These are phyloP conservation scores for Cephalopachus bancanus DNA, from an alignment of 2,797 vertebrate genomes.

Conservation along the genomic window DNA sequence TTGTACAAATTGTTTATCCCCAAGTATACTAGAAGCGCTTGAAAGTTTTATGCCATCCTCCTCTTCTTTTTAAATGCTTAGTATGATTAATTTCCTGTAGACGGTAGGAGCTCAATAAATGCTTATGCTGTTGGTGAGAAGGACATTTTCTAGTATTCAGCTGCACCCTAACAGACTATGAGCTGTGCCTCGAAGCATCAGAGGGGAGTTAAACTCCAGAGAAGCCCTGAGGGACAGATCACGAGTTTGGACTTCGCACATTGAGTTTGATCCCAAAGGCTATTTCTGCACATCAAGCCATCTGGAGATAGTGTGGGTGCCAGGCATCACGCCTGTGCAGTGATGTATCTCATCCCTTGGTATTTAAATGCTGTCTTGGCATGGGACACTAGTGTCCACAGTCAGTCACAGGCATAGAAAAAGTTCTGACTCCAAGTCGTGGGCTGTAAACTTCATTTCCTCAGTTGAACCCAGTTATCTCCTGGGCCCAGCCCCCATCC, in stretches of 20 bases:
- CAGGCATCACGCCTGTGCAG: constrained; percentile 81
- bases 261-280: constrained; percentile 85
- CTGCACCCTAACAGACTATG: constrained; percentile 43
- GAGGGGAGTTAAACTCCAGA: constrained; percentile 61
- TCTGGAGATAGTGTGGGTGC: constrained; percentile 83
- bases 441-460: constrained; percentile 79
- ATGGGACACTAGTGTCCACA: constrained; percentile 80
- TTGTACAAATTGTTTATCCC: not conserved
- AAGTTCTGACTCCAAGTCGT: constrained; percentile 73
- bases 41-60: not conserved
- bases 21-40: constrained; percentile 34
- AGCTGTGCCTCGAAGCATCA: constrained; percentile 54
- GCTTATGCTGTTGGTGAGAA: constrained; percentile 47
- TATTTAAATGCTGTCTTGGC: constrained; percentile 85
- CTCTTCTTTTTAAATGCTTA: constrained; percentile 13
- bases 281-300: constrained; percentile 85
- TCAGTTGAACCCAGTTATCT: constrained; percentile 66
- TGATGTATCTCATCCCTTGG: constrained; percentile 81
- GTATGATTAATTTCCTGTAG: not conserved
- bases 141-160: constrained; percentile 45
- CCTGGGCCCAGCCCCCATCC: not conserved
- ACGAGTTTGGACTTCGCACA: constrained; percentile 82
- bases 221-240: constrained; percentile 78
- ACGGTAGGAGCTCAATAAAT: not conserved
- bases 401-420: constrained; percentile 61